A percentile compares a stretch with the other conserved stretches of the same genome.
phyloP scores from a whole-genome alignment of 2,888 invertebrate species.

The Polia nebulosa region DNA sequence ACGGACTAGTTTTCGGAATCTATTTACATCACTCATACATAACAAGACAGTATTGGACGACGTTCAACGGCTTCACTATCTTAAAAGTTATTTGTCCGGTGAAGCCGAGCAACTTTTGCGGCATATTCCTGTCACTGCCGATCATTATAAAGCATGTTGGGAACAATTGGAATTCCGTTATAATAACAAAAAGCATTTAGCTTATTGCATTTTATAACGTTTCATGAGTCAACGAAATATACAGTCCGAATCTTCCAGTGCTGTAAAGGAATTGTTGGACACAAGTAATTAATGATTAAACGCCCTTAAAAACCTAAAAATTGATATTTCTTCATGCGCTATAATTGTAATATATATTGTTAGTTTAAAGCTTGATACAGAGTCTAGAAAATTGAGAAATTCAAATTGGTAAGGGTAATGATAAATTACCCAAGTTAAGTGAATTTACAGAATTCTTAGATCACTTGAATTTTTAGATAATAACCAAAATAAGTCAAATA shows the following conservation, averaged over 20 bases:
- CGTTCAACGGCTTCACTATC: no score
- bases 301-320: background rate
- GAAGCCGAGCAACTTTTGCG: background rate
- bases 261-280: background rate
- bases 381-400: background rate
- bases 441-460: background rate
- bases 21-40: background rate
- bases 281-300: background rate
- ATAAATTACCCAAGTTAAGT: background rate
- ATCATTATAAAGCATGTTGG: background rate
- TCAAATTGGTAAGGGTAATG: background rate
- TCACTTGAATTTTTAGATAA: background rate
- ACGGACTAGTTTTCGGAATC: background rate
- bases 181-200: background rate
- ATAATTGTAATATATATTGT: no score
- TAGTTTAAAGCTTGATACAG: no score
- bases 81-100: background rate
- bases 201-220: background rate
- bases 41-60: background rate
- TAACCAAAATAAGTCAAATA: background rate
- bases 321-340: no score
- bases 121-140: background rate
- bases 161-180: background rate
- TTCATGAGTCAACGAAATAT: background rate
- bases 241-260: constrained; percentile 1